A percentile compares a stretch with the other conserved stretches of the same genome.
Conservation (phyloP, 2,113 vertebrate genomes). For the Thunnus thynnus region DNA sequence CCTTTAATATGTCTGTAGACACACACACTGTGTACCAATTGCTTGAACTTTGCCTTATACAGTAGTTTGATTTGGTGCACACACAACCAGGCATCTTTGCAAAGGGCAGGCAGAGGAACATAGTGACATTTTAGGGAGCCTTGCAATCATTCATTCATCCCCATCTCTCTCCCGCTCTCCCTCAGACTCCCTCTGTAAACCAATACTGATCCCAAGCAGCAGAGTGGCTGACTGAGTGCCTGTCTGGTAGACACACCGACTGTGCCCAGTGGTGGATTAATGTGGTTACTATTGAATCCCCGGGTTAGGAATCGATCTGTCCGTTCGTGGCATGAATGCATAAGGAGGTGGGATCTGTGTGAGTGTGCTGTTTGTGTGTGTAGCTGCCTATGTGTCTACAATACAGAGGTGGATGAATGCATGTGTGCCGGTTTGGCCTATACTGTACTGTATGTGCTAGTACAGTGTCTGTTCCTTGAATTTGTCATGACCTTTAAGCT, state of each 20-base stretch:
- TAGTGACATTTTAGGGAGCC: conserved; percentile 67
- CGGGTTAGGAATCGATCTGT: conserved; percentile 73
- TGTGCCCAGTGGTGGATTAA: conserved; percentile 81
- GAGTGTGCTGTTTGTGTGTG: conserved; percentile 9
- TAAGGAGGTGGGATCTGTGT: conserved; percentile 44
- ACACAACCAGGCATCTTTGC: conserved; percentile 45
- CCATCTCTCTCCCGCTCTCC: conserved; percentile 29
- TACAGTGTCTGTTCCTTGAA: background rate
- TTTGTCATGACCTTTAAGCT: conserved; percentile 49
- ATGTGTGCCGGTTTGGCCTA: background rate
- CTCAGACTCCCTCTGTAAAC: conserved; percentile 60
- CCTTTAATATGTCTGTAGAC: background rate
- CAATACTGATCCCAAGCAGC: conserved; percentile 65
- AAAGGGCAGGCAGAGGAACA: conserved; percentile 70
- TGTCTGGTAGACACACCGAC: conserved; percentile 72
- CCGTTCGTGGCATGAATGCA: conserved; percentile 71
- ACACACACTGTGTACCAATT: conserved; percentile 12
- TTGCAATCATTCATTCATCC: conserved; percentile 69
- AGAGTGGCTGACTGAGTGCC: conserved; percentile 71
- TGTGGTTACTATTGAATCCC: conserved; percentile 81
- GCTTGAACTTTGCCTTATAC: conserved; percentile 49
- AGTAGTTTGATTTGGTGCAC: conserved; percentile 63
- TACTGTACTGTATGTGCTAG: background rate
- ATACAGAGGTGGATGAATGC: background rate
- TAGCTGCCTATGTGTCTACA: background rate